Evolutionary conservation across 1,140 invertebrate genomes (phyloP), one percentile per base, ranked within the genome.

Genomic region (Philopotamus ludificatus): DNA sequence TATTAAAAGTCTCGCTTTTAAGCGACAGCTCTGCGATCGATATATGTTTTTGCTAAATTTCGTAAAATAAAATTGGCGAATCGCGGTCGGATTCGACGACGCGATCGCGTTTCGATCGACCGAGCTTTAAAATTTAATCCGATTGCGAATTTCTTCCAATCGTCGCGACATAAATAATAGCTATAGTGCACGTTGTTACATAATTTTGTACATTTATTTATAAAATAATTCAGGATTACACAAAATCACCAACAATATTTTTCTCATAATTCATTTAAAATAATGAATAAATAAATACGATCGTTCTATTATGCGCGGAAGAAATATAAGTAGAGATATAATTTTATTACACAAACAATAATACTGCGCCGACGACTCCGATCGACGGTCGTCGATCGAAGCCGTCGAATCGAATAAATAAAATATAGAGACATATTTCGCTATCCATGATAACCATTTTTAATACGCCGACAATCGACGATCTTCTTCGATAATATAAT

Each of bases 381-480:
- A n/a, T n/a, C n/a, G n/a, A n/a, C n/a, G n/a, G n/a, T n/a, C n/a
- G n/a, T n/a, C n/a, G n/a, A n/a, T n/a, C n/a, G n/a, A n/a, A n/a
- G n/a, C n/a, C n/a, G n/a, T n/a, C n/a, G n/a, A n/a, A n/a, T 53
- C 23, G 28, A 60, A 57, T 57, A 57, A 57, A 57, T 57, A 57
- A 57, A 57, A 42, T 39, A 57, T n/a, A n/a, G n/a, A 34, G 4
- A 34, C 28, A 12, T 34, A 7, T 41, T 22, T 57, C 54, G 54
- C 54, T 28, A 57, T 57, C 39, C 39, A 57, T 55, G 39, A 57
- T 57, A 57, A 60, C 57, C 57, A 60, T 34, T 47, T 47, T 47
- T 60, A 22, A 47, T 47, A 28, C 57, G 47, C 57, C 57, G 57
- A 60, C 47, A 47, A 47, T n/a, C 47, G 47, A 60, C 47, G 57